These are phyloP conservation scores for Villa cingulata DNA, from an alignment of 2,888 invertebrate genomes.

Conservation along the genomic window DNA sequence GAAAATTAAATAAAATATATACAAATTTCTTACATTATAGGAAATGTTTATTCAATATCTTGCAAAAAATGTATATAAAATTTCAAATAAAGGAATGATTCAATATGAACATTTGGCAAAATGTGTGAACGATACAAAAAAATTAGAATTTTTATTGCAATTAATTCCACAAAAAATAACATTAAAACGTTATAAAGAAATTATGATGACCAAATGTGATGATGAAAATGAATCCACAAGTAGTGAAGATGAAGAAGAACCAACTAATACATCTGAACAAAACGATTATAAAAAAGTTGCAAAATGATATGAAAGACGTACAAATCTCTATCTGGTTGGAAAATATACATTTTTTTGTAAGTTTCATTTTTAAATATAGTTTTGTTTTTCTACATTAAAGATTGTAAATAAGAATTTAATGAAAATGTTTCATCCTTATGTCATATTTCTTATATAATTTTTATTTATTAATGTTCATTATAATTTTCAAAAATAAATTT, in stretches of 20 bases:
- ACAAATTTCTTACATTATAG: slow-evolving; percentile 7
- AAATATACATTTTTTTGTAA: too few relatives aligned
- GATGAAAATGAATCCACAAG: slow-evolving; percentile 13
- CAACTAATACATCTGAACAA: too few relatives aligned
- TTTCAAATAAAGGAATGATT: slow-evolving; percentile 16
- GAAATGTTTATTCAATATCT: slow-evolving; percentile 31
- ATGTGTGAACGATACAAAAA: slow-evolving; percentile 23
- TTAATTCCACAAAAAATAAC: slow-evolving; percentile 32
- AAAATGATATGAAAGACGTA: too few relatives aligned
- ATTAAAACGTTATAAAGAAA: slow-evolving; percentile 28
- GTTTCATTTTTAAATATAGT: too few relatives aligned
- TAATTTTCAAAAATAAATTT: too few relatives aligned
- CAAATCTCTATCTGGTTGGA: too few relatives aligned
- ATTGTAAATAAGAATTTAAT: too few relatives aligned
- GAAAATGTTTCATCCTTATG: too few relatives aligned
- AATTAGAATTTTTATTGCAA: slow-evolving; percentile 29
- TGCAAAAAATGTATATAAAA: slow-evolving; percentile 23
- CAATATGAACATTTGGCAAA: slow-evolving; percentile 29
- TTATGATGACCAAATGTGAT: slow-evolving; percentile 18
- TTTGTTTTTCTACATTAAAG: too few relatives aligned
- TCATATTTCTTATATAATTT: too few relatives aligned
- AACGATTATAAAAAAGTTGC: too few relatives aligned
- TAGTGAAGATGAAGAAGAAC: not conserved
- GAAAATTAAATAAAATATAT: not conserved
- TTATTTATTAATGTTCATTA: too few relatives aligned